Evolutionary conservation across 2,113 vertebrate species (phyloP).

Genomic region (Muntiacus reevesi): DNA sequence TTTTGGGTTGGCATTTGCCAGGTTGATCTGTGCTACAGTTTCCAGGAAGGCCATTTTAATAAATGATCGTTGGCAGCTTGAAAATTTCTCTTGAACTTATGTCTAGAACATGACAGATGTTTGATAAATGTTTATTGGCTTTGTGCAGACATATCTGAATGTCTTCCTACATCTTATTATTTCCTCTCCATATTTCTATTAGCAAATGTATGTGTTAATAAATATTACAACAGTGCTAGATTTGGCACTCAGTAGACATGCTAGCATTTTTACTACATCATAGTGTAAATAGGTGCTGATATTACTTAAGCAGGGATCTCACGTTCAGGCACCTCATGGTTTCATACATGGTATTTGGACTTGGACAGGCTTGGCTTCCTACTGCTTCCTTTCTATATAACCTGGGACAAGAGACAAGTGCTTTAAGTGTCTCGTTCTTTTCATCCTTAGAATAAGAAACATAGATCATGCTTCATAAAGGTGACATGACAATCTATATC

Average conservation of each 20-base stretch:
- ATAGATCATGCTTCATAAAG: neutral
- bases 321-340: neutral
- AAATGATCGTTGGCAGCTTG: neutral
- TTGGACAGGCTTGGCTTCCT: neutral
- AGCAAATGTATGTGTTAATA: neutral
- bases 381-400: neutral
- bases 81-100: constrained; percentile 1
- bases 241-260: neutral
- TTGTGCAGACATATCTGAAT: neutral
- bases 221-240: neutral
- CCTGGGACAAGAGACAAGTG: neutral
- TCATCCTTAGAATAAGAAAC: constrained; percentile 10
- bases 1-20: neutral
- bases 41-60: neutral
- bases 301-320: neutral
- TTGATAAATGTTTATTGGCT: constrained; percentile 7
- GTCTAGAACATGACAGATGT: neutral
- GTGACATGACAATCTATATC: neutral
- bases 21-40: neutral
- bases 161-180: neutral
- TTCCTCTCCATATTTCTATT: neutral
- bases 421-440: neutral
- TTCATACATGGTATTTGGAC: neutral
- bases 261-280: neutral
- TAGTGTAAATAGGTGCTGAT: neutral